phyloP scores from a whole-genome alignment of 2,888 invertebrate species.

The Acanthopleura granulata region DNA sequence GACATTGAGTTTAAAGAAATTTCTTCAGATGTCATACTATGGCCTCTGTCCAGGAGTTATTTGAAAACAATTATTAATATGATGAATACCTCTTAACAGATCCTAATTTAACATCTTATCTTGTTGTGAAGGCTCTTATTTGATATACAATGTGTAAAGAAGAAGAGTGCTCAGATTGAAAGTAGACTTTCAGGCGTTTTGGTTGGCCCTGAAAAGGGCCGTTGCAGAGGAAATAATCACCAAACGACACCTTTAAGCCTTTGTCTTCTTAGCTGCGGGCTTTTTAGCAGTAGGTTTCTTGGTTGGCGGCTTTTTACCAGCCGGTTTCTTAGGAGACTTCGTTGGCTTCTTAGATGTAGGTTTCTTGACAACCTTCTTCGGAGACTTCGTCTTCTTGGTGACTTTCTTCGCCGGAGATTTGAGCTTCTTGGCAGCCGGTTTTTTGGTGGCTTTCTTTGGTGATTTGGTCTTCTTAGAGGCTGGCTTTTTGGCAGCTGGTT shows the following conservation, averaged over 20 bases:
- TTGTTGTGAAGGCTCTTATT: too few relatives aligned
- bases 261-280: conserved; percentile 28
- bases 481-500: conserved; percentile 41
- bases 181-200: too few relatives aligned
- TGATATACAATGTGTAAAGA: too few relatives aligned
- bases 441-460: neutral
- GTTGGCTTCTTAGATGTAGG: conserved; percentile 34
- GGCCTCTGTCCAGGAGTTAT: too few relatives aligned
- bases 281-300: conserved; percentile 29
- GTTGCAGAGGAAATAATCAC: conserved; percentile 21
- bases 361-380: conserved; percentile 28
- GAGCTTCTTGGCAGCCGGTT: neutral
- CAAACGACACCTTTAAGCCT: neutral
- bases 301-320: conserved; percentile 13
- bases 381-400: conserved; percentile 21
- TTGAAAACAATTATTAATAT: too few relatives aligned
- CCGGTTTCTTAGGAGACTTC: conserved; percentile 16
- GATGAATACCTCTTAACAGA: too few relatives aligned
- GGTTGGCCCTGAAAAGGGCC: conserved; percentile 44
- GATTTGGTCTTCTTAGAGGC: conserved; percentile 39
- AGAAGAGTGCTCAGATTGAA: too few relatives aligned
- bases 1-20: too few relatives aligned
- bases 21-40: too few relatives aligned
- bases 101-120: too few relatives aligned
- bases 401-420: conserved; percentile 36